A percentile compares a stretch with the other conserved stretches of the same genome.
Conservation (phyloP, 2,797 vertebrate species). For the Forpus xanthops region DNA sequence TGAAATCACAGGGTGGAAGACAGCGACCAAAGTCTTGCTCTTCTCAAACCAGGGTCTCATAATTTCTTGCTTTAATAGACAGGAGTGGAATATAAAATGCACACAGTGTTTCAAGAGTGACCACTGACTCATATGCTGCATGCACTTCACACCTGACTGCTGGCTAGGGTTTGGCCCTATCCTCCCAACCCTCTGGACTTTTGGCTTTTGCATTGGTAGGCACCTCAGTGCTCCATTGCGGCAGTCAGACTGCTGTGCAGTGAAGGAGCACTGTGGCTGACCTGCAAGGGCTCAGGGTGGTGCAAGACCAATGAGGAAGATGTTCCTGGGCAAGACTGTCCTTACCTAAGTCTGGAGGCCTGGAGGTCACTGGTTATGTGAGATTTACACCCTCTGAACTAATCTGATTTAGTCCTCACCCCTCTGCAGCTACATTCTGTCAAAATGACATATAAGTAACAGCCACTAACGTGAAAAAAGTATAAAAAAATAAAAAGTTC, state of each 20-base stretch:
- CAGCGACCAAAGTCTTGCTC: background rate
- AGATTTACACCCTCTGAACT: background rate
- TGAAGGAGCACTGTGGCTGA: accelerated
- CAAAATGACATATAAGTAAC: background rate
- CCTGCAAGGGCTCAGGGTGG: accelerated
- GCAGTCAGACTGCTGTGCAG: accelerated
- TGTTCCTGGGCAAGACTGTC: accelerated
- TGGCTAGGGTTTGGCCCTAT: background rate
- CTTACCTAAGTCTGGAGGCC: background rate
- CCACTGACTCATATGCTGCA: background rate
- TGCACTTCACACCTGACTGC: background rate
- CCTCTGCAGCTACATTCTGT: background rate
- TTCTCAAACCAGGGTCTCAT: background rate
- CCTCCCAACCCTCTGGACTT: background rate
- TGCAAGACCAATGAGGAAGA: background rate
- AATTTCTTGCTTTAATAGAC: background rate
- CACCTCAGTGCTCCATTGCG: accelerated
- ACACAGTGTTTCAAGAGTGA: accelerated
- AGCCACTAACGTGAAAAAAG: background rate
- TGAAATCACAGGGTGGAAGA: background rate
- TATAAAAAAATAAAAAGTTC: background rate
- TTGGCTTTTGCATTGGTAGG: accelerated
- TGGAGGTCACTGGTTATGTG: background rate
- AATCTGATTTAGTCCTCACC: background rate
- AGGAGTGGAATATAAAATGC: background rate